Conservation (phyloP, 2,888 invertebrate species). For the Eugnorisma glareosa region DNA sequence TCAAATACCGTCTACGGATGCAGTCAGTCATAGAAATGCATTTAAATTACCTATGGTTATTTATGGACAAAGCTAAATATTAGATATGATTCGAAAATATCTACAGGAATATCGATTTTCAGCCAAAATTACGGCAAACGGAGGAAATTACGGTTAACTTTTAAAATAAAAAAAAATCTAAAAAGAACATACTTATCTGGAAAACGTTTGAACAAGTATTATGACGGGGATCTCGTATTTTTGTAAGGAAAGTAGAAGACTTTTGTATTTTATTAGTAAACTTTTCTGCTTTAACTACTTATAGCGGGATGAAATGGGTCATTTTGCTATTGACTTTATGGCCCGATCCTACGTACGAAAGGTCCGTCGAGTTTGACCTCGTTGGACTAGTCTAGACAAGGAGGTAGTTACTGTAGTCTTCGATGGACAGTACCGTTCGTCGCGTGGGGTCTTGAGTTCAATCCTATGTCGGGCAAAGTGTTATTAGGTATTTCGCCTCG, state of each 20-base stretch:
- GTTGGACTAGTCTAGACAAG: background rate
- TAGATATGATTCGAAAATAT: slow-evolving; percentile 6
- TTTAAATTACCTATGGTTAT: background rate
- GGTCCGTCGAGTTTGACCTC: too few relatives aligned
- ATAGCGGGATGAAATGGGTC: slow-evolving; percentile 25
- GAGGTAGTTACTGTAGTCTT: background rate
- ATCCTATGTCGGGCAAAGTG: background rate
- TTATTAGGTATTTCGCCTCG: background rate
- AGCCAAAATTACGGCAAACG: slow-evolving; percentile 41
- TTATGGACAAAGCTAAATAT: slow-evolving; percentile 1
- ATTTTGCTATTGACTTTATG: slow-evolving; percentile 27
- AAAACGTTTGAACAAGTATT: slow-evolving; percentile 71
- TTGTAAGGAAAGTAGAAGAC: slow-evolving; percentile 71
- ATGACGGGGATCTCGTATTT: slow-evolving; percentile 74
- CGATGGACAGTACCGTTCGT: background rate
- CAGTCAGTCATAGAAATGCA: slow-evolving; percentile 2
- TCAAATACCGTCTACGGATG: slow-evolving; percentile 25
- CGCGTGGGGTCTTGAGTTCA: background rate
- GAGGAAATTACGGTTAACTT: slow-evolving; percentile 63
- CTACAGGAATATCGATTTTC: slow-evolving; percentile 32
- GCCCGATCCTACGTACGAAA: slow-evolving; percentile 9
- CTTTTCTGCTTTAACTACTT: slow-evolving; percentile 62
- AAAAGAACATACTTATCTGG: slow-evolving; percentile 69
- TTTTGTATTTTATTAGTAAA: slow-evolving; percentile 78
- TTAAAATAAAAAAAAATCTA: slow-evolving; percentile 70